Conservation (phyloP, 2,888 invertebrate genomes). For the Melolontha melolontha region DNA sequence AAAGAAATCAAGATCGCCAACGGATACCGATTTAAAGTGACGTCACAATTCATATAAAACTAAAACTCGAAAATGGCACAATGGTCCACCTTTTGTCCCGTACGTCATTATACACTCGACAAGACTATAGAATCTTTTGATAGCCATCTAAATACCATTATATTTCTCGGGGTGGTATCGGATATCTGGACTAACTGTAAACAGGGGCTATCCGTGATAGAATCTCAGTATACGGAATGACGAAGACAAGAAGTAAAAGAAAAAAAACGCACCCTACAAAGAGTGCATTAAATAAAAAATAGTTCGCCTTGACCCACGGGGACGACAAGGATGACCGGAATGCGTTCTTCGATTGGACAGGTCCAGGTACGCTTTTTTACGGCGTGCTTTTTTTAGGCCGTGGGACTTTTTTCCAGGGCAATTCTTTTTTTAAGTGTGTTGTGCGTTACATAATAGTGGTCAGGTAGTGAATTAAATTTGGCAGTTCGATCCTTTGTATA, state of each 20-base stretch:
- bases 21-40: constrained; percentile 25
- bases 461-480: constrained; percentile 51
- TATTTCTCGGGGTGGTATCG: constrained; percentile 51
- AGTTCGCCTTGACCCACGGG: constrained; percentile 47
- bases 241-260: constrained; percentile 6
- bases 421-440: constrained; percentile 36
- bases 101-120: constrained; percentile 50
- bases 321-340: constrained; percentile 48
- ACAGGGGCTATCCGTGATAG: constrained; percentile 51
- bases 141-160: constrained; percentile 51
- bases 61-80: constrained; percentile 41
- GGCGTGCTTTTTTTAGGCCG: constrained; percentile 46
- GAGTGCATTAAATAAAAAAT: constrained; percentile 45
- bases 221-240: constrained; percentile 43
- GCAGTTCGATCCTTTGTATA: constrained; percentile 36
- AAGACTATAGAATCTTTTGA: constrained; percentile 51
- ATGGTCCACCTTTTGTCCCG: constrained; percentile 43
- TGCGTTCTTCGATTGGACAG: constrained; percentile 49
- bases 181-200: constrained; percentile 54
- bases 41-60: constrained; percentile 40
- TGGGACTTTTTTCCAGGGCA: constrained; percentile 50
- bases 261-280: constrained; percentile 42
- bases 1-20: constrained; percentile 33
- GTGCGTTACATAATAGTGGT: constrained; percentile 46
- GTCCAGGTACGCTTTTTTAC: constrained; percentile 50